Percentiles rank a stretch among this genome's conserved stretches.
These are phyloP conservation scores for Drosophila chauvacae DNA, from an alignment of 1,140 invertebrate genomes.

Conservation along the genomic window DNA sequence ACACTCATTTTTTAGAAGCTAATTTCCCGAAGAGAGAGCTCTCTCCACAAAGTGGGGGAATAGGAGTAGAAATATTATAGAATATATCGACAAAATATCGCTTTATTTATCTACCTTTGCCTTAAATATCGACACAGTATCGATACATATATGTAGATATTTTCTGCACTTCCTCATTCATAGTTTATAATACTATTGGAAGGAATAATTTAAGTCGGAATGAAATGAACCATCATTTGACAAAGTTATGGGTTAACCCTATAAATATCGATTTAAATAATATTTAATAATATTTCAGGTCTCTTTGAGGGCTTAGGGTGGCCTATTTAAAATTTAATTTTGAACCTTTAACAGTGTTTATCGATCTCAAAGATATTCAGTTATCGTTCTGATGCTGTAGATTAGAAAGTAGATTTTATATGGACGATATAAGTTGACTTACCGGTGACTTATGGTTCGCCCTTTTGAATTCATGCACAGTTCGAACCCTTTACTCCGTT, in stretches of 20 bases:
- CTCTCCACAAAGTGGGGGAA: neutral
- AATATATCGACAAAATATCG: neutral
- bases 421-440: conserved; percentile 23
- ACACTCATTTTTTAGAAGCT: neutral
- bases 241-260: neutral
- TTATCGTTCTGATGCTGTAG: neutral
- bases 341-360: neutral
- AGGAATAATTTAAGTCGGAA: too few species aligned
- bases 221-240: neutral
- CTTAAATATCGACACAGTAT: neutral
- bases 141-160: neutral
- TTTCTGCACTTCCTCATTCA: too few species aligned
- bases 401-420: neutral
- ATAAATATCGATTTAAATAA: neutral
- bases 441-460: conserved; percentile 85
- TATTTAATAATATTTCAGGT: neutral
- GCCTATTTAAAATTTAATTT: neutral
- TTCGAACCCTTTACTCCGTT: conserved; percentile 83
- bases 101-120: neutral
- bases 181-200: neutral
- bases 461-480: conserved; percentile 85
- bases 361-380: neutral
- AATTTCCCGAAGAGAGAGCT: neutral
- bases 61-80: neutral
- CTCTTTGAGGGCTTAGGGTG: too few species aligned